Percentiles rank a stretch among this genome's conserved stretches.
Evolutionary conservation across 2,888 invertebrate species (phyloP).

Genomic region (Patella caerulea): DNA sequence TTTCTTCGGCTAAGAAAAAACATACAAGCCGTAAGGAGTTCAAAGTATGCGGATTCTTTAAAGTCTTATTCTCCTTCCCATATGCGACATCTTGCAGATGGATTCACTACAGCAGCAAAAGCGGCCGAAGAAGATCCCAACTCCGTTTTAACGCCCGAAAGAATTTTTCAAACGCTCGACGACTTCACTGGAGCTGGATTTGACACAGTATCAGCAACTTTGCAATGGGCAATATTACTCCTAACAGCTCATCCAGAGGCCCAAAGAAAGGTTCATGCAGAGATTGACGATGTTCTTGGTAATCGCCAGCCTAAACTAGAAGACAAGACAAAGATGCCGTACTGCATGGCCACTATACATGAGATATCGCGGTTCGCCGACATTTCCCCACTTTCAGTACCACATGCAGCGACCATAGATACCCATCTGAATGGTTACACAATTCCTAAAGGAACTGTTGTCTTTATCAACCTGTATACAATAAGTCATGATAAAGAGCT

Average conservation of each 20-base stretch:
- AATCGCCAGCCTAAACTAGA: background rate
- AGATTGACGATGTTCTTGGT: background rate
- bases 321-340: background rate
- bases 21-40: background rate
- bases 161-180: background rate
- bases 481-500: background rate
- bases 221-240: background rate
- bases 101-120: background rate
- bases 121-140: background rate
- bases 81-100: background rate
- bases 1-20: slow-evolving; percentile 16
- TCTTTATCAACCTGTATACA: background rate
- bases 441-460: background rate
- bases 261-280: background rate
- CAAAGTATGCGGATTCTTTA: background rate
- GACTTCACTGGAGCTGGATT: background rate
- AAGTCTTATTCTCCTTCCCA: background rate
- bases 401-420: background rate
- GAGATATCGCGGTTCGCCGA: background rate
- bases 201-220: background rate
- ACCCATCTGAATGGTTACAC: background rate
- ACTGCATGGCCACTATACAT: background rate
- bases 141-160: background rate
- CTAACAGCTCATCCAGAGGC: background rate
- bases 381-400: background rate